Evolutionary conservation across 2,797 vertebrate genomes (phyloP).

Genomic region (Falco naumanni): DNA sequence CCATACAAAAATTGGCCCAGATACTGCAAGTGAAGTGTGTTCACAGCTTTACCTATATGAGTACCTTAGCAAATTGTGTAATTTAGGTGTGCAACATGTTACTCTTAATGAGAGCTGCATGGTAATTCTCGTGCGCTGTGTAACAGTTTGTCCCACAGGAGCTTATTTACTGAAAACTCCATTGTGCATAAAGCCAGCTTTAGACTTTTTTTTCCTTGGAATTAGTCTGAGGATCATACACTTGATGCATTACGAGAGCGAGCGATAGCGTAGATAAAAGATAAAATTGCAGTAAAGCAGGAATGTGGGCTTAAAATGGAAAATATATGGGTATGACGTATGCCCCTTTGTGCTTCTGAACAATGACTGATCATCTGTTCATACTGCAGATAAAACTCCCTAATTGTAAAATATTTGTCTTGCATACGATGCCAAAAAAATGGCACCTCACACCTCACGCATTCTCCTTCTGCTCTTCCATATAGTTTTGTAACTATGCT

Average conservation of each 20-base stretch:
- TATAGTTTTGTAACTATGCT: neutral
- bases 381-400: slow-evolving; percentile 33
- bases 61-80: slow-evolving; percentile 19
- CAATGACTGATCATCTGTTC: slow-evolving; percentile 63
- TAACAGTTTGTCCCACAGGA: slow-evolving; percentile 44
- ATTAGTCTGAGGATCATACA: slow-evolving; percentile 44
- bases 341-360: slow-evolving; percentile 35
- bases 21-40: neutral
- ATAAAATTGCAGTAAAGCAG: slow-evolving; percentile 35
- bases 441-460: neutral
- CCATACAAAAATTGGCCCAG: neutral
- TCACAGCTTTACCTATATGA: neutral
- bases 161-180: slow-evolving; percentile 54
- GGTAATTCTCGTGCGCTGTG: neutral
- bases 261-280: slow-evolving; percentile 33
- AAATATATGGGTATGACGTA: slow-evolving; percentile 14
- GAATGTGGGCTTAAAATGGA: slow-evolving; percentile 38
- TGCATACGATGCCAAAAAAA: neutral
- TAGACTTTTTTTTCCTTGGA: slow-evolving; percentile 9
- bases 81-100: slow-evolving; percentile 18
- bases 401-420: slow-evolving; percentile 63
- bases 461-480: neutral
- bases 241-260: neutral
- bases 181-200: slow-evolving; percentile 32
- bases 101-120: slow-evolving; percentile 35